Percentiles rank a stretch among this genome's conserved stretches.
These are phyloP conservation scores for Molossus alvarezi DNA, from an alignment of 2,797 vertebrate genomes.

Conservation along the genomic window DNA sequence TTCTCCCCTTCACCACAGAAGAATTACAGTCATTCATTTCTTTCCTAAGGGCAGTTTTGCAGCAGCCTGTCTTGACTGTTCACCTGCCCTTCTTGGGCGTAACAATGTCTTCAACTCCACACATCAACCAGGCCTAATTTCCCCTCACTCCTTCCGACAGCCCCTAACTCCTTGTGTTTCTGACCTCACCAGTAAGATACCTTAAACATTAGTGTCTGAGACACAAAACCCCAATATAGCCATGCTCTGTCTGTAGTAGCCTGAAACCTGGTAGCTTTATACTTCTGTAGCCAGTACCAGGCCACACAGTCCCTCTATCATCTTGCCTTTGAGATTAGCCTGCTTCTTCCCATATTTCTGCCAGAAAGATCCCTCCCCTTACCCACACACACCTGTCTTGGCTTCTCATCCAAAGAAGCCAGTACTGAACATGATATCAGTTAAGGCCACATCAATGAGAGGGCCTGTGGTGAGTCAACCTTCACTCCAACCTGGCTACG, in stretches of 20 bases:
- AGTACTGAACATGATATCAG: background rate
- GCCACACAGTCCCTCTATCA: background rate
- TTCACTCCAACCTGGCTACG: background rate
- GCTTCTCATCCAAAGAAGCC: slow-evolving; percentile 50
- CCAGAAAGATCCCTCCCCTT: background rate
- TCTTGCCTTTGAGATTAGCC: background rate
- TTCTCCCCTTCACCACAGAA: background rate
- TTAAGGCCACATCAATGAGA: background rate
- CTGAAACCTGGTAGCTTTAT: background rate
- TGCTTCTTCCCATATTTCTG: background rate
- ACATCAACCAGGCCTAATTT: background rate
- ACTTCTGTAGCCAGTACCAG: background rate
- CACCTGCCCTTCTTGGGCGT: background rate
- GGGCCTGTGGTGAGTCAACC: slow-evolving; percentile 18
- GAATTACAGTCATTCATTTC: background rate
- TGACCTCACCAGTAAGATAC: background rate
- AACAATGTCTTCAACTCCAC: background rate
- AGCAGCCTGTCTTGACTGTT: background rate
- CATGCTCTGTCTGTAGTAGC: background rate
- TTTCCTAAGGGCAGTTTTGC: background rate
- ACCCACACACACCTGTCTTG: background rate
- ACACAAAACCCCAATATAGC: background rate
- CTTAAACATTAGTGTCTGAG: background rate
- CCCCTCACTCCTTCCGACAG: background rate
- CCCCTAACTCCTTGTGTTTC: background rate